phyloP scores from a whole-genome alignment of 1,140 invertebrate species.

The Cyclina sinensis region DNA sequence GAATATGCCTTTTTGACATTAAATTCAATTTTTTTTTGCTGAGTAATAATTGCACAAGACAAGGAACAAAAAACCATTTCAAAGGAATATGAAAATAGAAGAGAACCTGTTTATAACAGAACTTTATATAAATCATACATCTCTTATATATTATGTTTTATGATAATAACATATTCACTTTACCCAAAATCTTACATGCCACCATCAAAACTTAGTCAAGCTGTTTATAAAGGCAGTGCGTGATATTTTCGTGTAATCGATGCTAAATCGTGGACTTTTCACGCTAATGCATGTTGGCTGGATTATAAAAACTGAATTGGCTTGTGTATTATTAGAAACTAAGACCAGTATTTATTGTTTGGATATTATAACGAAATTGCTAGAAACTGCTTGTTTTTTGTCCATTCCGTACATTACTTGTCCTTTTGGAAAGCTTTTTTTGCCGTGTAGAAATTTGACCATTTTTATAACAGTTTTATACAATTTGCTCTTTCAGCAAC shows the following conservation, averaged over 20 bases:
- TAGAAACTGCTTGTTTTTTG: slow-evolving; percentile 65
- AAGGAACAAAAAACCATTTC: too few relatives aligned
- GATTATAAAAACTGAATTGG: slow-evolving; percentile 58
- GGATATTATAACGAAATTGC: slow-evolving; percentile 64
- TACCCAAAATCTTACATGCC: background rate
- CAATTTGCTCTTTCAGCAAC: slow-evolving; percentile 39
- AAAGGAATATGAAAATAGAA: too few relatives aligned
- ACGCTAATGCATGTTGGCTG: slow-evolving; percentile 65
- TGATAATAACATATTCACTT: too few relatives aligned
- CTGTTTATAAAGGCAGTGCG: slow-evolving; percentile 48
- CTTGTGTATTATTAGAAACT: slow-evolving; percentile 51
- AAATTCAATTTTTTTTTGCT: too few relatives aligned
- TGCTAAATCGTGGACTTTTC: slow-evolving; percentile 59
- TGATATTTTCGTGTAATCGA: slow-evolving; percentile 58
- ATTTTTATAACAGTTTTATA: slow-evolving; percentile 32
- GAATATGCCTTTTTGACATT: too few relatives aligned
- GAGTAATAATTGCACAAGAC: too few relatives aligned
- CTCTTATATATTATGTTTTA: too few relatives aligned
- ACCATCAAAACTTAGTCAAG: slow-evolving; percentile 43
- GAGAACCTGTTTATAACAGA: too few relatives aligned
- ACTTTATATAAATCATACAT: too few relatives aligned
- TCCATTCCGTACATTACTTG: slow-evolving; percentile 31
- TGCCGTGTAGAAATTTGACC: slow-evolving; percentile 55
- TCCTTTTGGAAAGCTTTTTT: slow-evolving; percentile 55
- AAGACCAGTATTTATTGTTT: slow-evolving; percentile 66